Percentiles rank a stretch among this genome's conserved stretches.
Conservation (phyloP, 2,797 vertebrate species). For the Neosalanx taihuensis region DNA sequence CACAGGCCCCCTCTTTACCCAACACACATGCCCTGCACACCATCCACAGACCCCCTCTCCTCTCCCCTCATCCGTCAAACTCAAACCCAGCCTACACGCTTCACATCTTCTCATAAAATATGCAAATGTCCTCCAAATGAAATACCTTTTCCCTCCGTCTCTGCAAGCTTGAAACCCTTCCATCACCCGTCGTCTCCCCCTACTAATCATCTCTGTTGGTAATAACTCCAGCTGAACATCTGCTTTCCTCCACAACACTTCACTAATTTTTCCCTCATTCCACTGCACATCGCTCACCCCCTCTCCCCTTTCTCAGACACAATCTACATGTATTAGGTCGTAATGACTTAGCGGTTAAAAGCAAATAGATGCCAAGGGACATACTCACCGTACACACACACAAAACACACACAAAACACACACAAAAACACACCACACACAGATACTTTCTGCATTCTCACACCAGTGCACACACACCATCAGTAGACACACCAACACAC, state of each 20-base stretch:
- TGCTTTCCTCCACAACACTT: conserved; percentile 96
- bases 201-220: conserved; percentile 91
- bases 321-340: conserved; percentile 97
- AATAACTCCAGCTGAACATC: conserved; percentile 95
- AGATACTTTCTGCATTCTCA: background rate
- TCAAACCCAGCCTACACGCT: conserved; percentile 42
- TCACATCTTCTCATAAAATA: conserved; percentile 61
- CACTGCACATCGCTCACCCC: conserved; percentile 90
- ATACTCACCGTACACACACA: conserved; percentile 49
- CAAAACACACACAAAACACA: background rate
- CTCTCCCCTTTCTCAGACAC: conserved; percentile 67
- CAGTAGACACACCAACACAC: background rate
- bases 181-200: conserved; percentile 66
- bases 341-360: conserved; percentile 98
- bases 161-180: conserved; percentile 54
- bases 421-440: background rate
- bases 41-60: background rate
- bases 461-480: background rate
- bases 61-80: conserved; percentile 36
- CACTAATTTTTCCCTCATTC: conserved; percentile 93
- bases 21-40: conserved; percentile 24
- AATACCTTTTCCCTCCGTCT: conserved; percentile 54
- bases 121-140: conserved; percentile 62
- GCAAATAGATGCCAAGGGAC: conserved; percentile 95
- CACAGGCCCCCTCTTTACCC: too few relatives aligned